Evolutionary conservation across 2,888 invertebrate species (phyloP), one percentile per base, ranked within the genome.

Genomic region (Gortyna flavago): DNA sequence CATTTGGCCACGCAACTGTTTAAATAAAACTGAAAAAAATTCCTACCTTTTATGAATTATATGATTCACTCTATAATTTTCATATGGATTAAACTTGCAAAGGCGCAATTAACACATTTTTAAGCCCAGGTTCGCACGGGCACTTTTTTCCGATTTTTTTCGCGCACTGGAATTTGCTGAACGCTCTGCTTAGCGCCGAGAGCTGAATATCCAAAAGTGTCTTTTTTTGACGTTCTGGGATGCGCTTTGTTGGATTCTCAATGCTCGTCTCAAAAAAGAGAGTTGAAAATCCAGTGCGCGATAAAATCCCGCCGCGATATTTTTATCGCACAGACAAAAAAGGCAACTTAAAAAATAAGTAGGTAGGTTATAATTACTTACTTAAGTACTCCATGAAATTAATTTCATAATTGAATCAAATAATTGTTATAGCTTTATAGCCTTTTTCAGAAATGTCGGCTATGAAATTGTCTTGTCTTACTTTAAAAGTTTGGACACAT

Each of bases 1-100:
- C 41, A 81, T 44, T 44, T 67, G n/a, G 73, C 48, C 72, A 78
- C 66, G 84, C 78, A 84, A 83, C 65, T 84, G 69, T 69, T 38
- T 68, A 82, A 77, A 83, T 72, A 64, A 29, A 35, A 54, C 13
- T 9, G 16, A 69, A 61, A 70, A 69, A 76, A 85, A 76, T 83
- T 21, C 35, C n/a, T 44, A 32, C 35, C 48, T 61, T 81, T 69
- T 68, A 57, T 54, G 71, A 80, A 68, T 54, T 44, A 41, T 7
- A 67, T 71, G 66, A 62, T 84, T 72, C 66, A 84, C 66, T 41
- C 32, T 79, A 48, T 59, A 77, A 64, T 64, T 65, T 9, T 68
- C 9, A 44, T 38, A 44, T 29, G 9, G 48, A 70, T 64, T 68
- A 9, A 48, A 3, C 57, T 54, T 44, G 21, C 29, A n/a, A n/a